A percentile compares a stretch with the other conserved stretches of the same genome.
phyloP scores from a whole-genome alignment of 2,888 invertebrate species.

The Cephonodes hylas region DNA sequence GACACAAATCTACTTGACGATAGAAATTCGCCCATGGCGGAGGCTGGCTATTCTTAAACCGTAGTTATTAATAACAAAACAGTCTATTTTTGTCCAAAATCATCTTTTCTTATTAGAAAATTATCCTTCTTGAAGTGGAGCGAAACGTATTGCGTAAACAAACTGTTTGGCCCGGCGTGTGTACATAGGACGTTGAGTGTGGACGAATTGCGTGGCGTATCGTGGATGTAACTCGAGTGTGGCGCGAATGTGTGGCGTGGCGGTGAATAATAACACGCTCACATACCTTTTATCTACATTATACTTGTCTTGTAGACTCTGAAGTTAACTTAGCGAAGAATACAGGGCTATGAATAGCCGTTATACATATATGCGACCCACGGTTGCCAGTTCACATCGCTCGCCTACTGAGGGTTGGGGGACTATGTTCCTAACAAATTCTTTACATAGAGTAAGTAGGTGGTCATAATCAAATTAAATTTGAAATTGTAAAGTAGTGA shows the following conservation, averaged over 20 bases:
- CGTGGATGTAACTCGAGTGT: conserved; percentile 3
- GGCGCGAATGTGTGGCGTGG: background rate
- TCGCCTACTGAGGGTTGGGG: no score
- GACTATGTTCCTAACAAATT: no score
- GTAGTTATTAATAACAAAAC: background rate
- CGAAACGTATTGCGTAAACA: conserved; percentile 24
- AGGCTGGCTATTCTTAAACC: no score
- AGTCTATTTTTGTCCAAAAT: conserved; percentile 15
- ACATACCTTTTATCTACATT: background rate
- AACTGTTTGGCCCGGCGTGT: conserved; percentile 27
- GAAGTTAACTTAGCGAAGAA: no score
- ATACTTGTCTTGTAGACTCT: background rate
- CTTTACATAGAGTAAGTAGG: no score
- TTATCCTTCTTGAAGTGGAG: conserved; percentile 19
- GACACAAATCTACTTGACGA: no score
- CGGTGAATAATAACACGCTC: background rate
- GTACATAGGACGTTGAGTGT: conserved; percentile 26
- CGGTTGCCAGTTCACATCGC: no score
- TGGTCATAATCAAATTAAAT: no score
- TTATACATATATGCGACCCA: no score
- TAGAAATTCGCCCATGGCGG: no score
- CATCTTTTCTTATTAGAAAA: conserved; percentile 23
- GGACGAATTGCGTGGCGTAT: conserved; percentile 1
- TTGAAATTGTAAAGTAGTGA: no score
- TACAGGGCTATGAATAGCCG: no score